A percentile compares a stretch with the other conserved stretches of the same genome.
phyloP scores from a whole-genome alignment of 2,113 vertebrate species.

The Cranoglanis bouderius region DNA sequence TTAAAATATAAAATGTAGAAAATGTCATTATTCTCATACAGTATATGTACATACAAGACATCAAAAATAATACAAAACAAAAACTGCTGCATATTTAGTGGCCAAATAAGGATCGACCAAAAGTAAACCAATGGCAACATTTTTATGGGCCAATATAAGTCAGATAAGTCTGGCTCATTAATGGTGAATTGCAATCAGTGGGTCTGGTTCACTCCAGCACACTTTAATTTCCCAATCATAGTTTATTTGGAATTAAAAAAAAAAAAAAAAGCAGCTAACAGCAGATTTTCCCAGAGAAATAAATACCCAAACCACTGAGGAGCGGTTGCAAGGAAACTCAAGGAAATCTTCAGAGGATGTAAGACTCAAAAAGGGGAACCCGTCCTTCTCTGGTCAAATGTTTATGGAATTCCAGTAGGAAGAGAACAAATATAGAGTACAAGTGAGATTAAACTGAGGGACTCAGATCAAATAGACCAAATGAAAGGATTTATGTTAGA shows the following conservation, averaged over 20 bases:
- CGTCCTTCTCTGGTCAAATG: background rate
- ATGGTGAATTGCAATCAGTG: no score
- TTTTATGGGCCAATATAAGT: slow-evolving; percentile 3
- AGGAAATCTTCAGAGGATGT: background rate
- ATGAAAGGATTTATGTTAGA: background rate
- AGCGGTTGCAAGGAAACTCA: background rate
- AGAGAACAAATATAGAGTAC: background rate
- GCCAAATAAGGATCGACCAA: background rate
- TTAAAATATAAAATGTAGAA: background rate
- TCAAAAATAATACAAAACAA: background rate
- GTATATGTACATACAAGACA: background rate
- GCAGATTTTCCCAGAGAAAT: background rate
- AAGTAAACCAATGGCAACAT: background rate
- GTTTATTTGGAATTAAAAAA: background rate
- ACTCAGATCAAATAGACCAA: background rate
- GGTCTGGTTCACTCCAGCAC: background rate
- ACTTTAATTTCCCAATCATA: background rate
- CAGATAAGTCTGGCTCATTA: background rate
- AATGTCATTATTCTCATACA: background rate
- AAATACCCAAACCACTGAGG: background rate
- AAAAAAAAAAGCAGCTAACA: background rate
- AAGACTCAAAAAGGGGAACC: background rate
- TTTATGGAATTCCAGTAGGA: background rate
- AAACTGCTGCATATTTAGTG: background rate
- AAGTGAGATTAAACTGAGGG: background rate